Evolutionary conservation across 2,888 invertebrate species (phyloP).

Genomic region (Oscheius sp.): DNA sequence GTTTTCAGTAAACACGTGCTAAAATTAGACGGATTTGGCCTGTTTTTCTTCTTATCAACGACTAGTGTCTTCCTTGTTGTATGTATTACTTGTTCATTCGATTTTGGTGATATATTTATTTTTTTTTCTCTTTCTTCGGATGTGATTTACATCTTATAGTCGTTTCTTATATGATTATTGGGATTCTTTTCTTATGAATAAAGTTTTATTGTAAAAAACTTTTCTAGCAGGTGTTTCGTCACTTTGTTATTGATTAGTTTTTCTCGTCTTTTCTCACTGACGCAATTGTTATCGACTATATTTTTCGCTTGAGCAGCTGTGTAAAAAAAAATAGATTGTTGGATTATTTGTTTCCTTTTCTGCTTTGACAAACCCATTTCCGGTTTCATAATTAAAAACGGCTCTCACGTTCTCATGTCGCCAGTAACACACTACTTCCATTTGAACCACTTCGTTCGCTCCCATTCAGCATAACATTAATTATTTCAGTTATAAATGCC

Average conservation of each 20-base stretch:
- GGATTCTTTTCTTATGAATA: constrained; percentile 12
- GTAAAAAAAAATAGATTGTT: not conserved
- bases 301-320: not conserved
- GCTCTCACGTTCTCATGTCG: too few relatives aligned
- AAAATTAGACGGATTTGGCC: not conserved
- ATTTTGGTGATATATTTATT: constrained; percentile 18
- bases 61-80: constrained; percentile 6
- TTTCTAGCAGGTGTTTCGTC: too few relatives aligned
- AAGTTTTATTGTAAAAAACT: constrained; percentile 1
- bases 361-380: not conserved
- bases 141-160: constrained; percentile 10
- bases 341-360: not conserved
- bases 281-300: not conserved
- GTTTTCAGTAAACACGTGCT: constrained; percentile 18
- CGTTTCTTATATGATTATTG: constrained; percentile 12
- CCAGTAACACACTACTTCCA: too few relatives aligned
- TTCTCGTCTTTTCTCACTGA: not conserved
- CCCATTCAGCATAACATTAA: too few relatives aligned
- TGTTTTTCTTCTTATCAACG: not conserved
- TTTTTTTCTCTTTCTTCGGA: not conserved
- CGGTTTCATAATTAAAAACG: not conserved
- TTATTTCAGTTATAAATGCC: too few relatives aligned
- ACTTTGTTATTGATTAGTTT: not conserved
- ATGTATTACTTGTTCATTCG: not conserved
- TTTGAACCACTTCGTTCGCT: too few relatives aligned